Evolutionary conservation across 2,888 invertebrate genomes (phyloP), one percentile per base, ranked within the genome.

Genomic region (Drosophila meridiana): DNA sequence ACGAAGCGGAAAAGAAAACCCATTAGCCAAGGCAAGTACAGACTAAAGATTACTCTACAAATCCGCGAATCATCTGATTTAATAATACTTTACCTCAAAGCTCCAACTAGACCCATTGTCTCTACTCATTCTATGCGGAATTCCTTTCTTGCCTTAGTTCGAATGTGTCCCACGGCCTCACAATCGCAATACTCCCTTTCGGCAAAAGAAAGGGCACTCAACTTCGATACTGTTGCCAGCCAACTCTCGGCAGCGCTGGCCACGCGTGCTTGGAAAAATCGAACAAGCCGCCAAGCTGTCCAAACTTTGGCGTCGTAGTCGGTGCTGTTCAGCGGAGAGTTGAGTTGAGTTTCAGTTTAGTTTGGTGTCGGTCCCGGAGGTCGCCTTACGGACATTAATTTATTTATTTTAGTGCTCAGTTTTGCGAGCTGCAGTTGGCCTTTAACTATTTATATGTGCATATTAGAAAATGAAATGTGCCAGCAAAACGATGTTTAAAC

Each of bases 221-320:
- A 32, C 30, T 40, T 50, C 48, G 34, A 63, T 67, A 72, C 55
- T 63, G 45, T 59, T 53, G 40, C 26, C 40, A 40, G 50, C 71
- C 60, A 52, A 52, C 52, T 34, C 52, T 34, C 52, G 13, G 75
- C 76, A 59, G 79, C 83, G 34, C 32, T 36, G 68, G 50, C 71
- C 77, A 74, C 71, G 74, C 64, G 50, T 71, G 75, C 78, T 75
- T 73, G 83, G 85, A 85, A 85, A 85, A 85, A 85, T 89, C 85
- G 85, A 85, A 89, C 89, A 80, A 71, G 81, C 73, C 73, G 61
- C 73, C 87, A 78, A 74, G 73, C 70, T 76, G 75, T 73, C 80
- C 78, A 65, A 82, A 84, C 75, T 80, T 76, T 75, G 69, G 75
- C 69, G 68, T 75, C 65, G 72, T 70, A 77, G 79, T 77, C 73